Conservation (phyloP, 2,888 invertebrate species). For the Eucriotettix oculatus region DNA sequence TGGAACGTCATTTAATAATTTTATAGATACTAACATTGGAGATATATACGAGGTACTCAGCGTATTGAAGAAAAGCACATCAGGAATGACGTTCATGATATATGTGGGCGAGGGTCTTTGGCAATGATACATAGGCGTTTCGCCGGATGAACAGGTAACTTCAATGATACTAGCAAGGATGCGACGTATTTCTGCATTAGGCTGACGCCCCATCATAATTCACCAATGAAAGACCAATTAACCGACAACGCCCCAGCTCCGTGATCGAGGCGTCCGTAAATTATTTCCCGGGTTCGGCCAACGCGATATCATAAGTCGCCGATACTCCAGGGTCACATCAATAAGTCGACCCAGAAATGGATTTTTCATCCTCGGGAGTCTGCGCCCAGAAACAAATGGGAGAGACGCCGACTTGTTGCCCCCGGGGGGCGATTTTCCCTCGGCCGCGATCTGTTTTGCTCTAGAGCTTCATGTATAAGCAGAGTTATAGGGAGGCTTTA, state of each 20-base stretch:
- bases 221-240: too few relatives aligned
- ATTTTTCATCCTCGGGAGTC: constrained; percentile 27
- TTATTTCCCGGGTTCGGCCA: background rate
- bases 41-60: too few relatives aligned
- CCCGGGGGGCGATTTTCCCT: constrained; percentile 8
- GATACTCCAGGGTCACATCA: constrained; percentile 25
- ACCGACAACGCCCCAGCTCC: background rate
- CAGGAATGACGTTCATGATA: too few relatives aligned
- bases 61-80: too few relatives aligned
- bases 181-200: too few relatives aligned
- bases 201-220: too few relatives aligned
- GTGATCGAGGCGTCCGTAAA: background rate
- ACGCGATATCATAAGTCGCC: constrained; percentile 3
- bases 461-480: constrained; percentile 7
- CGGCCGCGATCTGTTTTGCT: constrained; percentile 4
- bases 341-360: constrained; percentile 32
- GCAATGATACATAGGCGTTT: too few relatives aligned
- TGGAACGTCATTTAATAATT: too few relatives aligned
- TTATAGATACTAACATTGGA: too few relatives aligned
- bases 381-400: constrained; percentile 6
- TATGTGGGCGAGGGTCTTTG: too few relatives aligned
- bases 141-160: too few relatives aligned
- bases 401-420: constrained; percentile 1
- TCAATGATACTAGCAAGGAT: too few relatives aligned
- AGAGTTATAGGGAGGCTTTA: constrained; percentile 11